Evolutionary conservation across 2,797 vertebrate genomes (phyloP).

Genomic region (Potorous gilbertii): DNA sequence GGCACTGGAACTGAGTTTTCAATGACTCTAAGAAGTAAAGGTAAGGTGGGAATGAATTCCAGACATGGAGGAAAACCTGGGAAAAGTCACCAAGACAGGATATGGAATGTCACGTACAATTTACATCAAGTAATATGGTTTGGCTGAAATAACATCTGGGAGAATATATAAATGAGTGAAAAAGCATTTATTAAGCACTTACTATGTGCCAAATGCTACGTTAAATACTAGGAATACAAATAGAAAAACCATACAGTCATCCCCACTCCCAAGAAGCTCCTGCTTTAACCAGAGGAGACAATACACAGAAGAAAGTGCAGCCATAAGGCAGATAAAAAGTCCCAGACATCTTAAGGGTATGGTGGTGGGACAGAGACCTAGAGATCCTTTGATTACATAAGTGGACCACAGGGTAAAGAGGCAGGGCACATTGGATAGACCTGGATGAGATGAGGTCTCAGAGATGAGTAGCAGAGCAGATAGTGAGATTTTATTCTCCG

Average conservation of each 20-base stretch:
- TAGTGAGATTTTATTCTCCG: neutral
- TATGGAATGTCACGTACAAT: neutral
- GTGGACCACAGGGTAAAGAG: neutral
- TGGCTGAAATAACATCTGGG: neutral
- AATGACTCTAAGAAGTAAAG: neutral
- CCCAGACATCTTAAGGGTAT: neutral
- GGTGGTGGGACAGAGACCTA: neutral
- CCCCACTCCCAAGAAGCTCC: neutral
- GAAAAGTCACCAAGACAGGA: neutral
- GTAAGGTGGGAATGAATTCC: neutral
- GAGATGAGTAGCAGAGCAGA: neutral
- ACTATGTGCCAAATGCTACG: neutral
- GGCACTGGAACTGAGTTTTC: neutral
- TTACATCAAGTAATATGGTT: neutral
- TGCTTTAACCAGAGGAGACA: neutral
- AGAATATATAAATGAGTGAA: neutral
- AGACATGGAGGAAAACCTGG: neutral
- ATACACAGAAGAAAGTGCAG: neutral
- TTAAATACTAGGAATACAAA: neutral
- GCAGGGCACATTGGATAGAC: neutral
- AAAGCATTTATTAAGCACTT: neutral
- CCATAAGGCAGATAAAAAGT: neutral
- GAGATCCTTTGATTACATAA: neutral
- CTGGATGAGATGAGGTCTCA: neutral
- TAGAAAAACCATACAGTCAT: neutral